Evolutionary conservation across 2,113 vertebrate genomes (phyloP).

Genomic region (Lota lota): DNA sequence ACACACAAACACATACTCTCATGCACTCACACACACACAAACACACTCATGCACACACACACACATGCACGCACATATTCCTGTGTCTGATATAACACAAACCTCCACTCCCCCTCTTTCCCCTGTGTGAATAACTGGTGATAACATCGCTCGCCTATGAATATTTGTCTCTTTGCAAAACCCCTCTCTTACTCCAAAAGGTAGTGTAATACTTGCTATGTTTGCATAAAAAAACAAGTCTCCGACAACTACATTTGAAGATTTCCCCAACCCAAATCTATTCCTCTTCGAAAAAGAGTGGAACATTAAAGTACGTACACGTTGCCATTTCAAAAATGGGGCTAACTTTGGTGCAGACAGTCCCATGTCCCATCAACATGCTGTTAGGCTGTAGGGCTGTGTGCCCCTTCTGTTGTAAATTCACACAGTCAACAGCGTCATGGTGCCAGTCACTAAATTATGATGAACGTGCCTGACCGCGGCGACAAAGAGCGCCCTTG

Average conservation of each 20-base stretch:
- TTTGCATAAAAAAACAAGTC: constrained; percentile 10
- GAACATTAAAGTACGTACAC: too few relatives aligned
- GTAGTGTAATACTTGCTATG: constrained; percentile 6
- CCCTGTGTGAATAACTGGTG: constrained; percentile 19
- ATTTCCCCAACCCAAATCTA: not conserved
- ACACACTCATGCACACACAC: constrained; percentile 29
- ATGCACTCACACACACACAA: not conserved
- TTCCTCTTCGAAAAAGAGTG: too few relatives aligned
- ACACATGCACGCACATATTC: not conserved
- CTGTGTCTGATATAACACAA: not conserved
- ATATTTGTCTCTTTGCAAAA: too few relatives aligned
- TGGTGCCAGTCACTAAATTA: constrained; percentile 2
- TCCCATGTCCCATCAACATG: not conserved
- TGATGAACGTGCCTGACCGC: constrained; percentile 28
- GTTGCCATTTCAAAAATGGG: too few relatives aligned
- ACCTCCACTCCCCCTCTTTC: not conserved
- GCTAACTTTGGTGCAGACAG: not conserved
- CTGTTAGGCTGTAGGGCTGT: not conserved
- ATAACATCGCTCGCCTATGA: constrained; percentile 3
- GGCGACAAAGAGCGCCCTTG: constrained; percentile 49
- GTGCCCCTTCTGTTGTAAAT: not conserved
- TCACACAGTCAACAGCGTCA: constrained; percentile 1
- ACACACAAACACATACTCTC: constrained; percentile 13
- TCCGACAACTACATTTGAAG: constrained; percentile 6
- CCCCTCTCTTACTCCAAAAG: constrained; percentile 12